Base-by-base conservation (phyloP, 1,140 invertebrate species). In the Calosoma granatense region DNA sequence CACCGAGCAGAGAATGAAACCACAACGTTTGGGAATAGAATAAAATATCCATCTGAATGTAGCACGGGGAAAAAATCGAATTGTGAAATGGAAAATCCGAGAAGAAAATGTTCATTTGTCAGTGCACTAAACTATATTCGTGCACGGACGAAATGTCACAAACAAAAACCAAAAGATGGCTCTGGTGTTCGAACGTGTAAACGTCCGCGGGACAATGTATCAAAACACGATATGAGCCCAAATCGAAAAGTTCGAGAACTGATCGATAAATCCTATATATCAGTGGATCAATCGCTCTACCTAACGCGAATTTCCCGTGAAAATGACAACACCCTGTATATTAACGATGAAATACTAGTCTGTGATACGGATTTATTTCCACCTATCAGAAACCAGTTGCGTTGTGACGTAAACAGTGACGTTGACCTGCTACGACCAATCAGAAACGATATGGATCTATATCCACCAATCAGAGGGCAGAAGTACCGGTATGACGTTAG, bases 101-200 rank as follows among this genome's bases (percentile, higher is more conserved):
- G 26, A n/a, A 36, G 41, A 17, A 47, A 47, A 47, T 47, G 41
- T 17, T 47, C 41, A 17, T 47, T 47, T 47, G 41, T 17, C 17
- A 11, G 6, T 17, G 41, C 41, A 12, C 17, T 47, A 17, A 47
- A 47, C 17, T 47, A 12, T 17, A 47, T 47, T 17, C 41, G 41
- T 3, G 9, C 41, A 4, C 6, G 41, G 41, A 47, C 41, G 15
- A 47, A 47, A 47, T 47, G 41, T 17, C 41, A 47, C 15, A 47
- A 47, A 47, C 41, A 47, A 47, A 47, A 47, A 47, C 26, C 26
- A n/a, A 47, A 47, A 47, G 41, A 47, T 11, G 9, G 17, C 3
- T 6, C 41, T 47, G 26, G 26, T 6, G 41, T 17, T 12, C 41
- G 6, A 47, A 12, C 41, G 3, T 47, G 41, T 17, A 47, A 47